Percentiles rank a stretch among this genome's conserved stretches.
phyloP scores from a whole-genome alignment of 1,140 invertebrate genomes.

The Brachionus sp. region DNA sequence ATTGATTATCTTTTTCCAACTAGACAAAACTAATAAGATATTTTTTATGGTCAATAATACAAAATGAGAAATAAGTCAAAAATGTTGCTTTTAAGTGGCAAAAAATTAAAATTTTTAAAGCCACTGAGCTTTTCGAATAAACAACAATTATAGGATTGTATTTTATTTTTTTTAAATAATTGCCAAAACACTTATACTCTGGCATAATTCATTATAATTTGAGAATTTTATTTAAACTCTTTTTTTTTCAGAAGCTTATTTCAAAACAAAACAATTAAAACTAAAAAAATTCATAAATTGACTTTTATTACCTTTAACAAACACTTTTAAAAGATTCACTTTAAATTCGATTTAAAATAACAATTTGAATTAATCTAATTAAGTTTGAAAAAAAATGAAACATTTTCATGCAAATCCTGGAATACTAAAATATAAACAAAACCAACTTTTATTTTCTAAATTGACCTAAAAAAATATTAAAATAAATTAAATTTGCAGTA shows the following conservation, averaged over 20 bases:
- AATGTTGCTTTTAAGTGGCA: background rate
- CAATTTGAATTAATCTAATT: background rate
- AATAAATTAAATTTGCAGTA: constrained; percentile 5
- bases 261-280: background rate
- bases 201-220: constrained; percentile 5
- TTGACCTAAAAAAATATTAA: background rate
- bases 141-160: background rate
- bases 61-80: too few species aligned
- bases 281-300: background rate
- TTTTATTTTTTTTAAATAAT: background rate
- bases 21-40: too few species aligned
- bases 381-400: background rate
- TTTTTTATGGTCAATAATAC: too few species aligned
- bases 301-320: background rate
- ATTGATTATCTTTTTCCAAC: too few species aligned
- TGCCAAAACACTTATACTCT: background rate
- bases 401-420: constrained; percentile 24
- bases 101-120: background rate
- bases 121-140: background rate
- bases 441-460: background rate
- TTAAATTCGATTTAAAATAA: constrained; percentile 7
- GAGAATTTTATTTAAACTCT: background rate
- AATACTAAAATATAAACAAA: constrained; percentile 5
- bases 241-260: background rate
- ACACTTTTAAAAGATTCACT: constrained; percentile 9